These are phyloP conservation scores for Marmota monax DNA, from an alignment of 2,113 vertebrate genomes.

Conservation along the genomic window DNA sequence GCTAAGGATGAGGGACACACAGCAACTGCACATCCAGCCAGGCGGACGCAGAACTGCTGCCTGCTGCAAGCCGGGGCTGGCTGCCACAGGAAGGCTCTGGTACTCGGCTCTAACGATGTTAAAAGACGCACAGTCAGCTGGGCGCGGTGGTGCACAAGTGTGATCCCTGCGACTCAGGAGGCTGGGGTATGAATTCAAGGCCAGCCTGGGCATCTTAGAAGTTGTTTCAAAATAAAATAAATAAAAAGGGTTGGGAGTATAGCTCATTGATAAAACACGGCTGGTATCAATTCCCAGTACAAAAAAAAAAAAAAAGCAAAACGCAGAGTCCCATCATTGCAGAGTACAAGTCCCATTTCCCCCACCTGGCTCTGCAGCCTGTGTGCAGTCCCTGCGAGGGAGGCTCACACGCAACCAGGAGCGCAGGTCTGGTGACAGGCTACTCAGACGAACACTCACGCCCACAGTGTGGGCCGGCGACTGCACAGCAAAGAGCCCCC, in stretches of 20 bases:
- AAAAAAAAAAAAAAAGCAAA: too few relatives aligned
- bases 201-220: too few relatives aligned
- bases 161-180: too few relatives aligned
- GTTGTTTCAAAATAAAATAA: too few relatives aligned
- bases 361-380: background rate
- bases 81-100: background rate
- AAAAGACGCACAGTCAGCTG: background rate
- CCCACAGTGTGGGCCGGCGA: accelerated
- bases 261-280: too few relatives aligned
- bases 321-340: too few relatives aligned
- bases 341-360: accelerated
- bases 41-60: background rate
- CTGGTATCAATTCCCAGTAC: too few relatives aligned
- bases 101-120: too few relatives aligned
- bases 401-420: background rate
- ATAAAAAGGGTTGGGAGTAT: too few relatives aligned
- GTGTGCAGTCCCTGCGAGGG: background rate
- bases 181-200: too few relatives aligned
- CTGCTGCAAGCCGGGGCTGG: accelerated
- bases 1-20: background rate
- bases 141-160: too few relatives aligned
- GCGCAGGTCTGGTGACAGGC: background rate
- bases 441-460: background rate
- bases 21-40: background rate
- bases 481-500: background rate